These are phyloP conservation scores for Antheraea yamamai DNA, from an alignment of 2,888 invertebrate species.

Conservation along the genomic window DNA sequence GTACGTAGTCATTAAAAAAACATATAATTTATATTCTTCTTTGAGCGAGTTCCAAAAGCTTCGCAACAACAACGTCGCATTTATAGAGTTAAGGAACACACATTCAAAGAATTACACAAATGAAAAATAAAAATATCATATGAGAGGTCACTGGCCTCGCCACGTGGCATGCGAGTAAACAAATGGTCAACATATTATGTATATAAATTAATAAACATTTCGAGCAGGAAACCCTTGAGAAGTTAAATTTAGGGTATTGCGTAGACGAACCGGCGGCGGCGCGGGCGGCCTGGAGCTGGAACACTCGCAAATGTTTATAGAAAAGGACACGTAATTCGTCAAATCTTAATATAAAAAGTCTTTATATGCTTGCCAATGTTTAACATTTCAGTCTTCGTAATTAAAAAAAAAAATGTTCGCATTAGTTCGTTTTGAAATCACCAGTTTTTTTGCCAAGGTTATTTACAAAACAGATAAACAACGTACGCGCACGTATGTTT, in stretches of 20 bases:
- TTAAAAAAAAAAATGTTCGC: conserved; percentile 31
- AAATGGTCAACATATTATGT: conserved; percentile 61
- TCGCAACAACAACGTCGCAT: conserved; percentile 7
- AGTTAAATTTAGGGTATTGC: conserved; percentile 71
- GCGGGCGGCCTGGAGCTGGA: conserved; percentile 33
- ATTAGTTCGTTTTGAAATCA: conserved; percentile 35
- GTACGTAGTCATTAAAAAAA: not conserved
- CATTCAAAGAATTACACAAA: conserved; percentile 45
- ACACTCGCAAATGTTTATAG: conserved; percentile 61
- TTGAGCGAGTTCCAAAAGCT: conserved; percentile 16
- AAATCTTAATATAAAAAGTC: conserved; percentile 32
- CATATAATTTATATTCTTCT: not conserved
- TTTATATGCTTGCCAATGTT: conserved; percentile 28
- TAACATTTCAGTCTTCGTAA: conserved; percentile 26
- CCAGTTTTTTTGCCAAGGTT: conserved; percentile 43
- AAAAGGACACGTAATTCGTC: conserved; percentile 58
- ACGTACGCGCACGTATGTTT: conserved; percentile 13
- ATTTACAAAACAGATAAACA: conserved; percentile 30
- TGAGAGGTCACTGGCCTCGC: conserved; percentile 61
- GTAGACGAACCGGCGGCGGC: conserved; percentile 61
- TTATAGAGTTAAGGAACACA: conserved; percentile 34
- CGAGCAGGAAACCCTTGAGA: conserved; percentile 74
- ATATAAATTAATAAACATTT: conserved; percentile 74
- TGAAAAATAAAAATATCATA: conserved; percentile 51
- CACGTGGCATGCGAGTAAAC: conserved; percentile 72